These are phyloP conservation scores for Alces alces DNA, from an alignment of 2,113 vertebrate genomes.

Conservation along the genomic window DNA sequence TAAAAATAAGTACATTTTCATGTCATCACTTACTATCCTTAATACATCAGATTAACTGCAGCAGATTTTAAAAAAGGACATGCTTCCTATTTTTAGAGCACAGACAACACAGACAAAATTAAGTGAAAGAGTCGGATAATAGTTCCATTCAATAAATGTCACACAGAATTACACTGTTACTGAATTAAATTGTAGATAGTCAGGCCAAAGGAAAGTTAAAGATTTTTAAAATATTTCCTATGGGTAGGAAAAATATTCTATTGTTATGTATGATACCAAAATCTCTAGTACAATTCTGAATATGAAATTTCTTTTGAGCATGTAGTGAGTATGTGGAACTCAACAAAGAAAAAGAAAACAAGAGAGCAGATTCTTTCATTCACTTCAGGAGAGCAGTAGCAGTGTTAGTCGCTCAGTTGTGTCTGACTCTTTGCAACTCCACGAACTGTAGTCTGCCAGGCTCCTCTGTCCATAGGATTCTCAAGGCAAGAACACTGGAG, in stretches of 20 bases:
- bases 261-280: neutral
- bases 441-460: neutral
- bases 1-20: neutral
- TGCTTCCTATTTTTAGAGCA: neutral
- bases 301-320: neutral
- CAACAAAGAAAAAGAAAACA: neutral
- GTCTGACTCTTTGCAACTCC: neutral
- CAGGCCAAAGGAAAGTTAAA: neutral
- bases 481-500: neutral
- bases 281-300: neutral
- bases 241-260: neutral
- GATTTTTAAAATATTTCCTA: neutral
- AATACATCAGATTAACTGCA: neutral
- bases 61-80: neutral
- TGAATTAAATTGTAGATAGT: neutral
- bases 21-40: neutral
- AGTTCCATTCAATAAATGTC: neutral
- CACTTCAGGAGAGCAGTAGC: neutral
- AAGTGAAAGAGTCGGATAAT: neutral
- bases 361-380: neutral
- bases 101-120: neutral
- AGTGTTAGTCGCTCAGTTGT: neutral
- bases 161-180: neutral
- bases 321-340: neutral
- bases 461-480: neutral